phyloP scores from a whole-genome alignment of 1,140 invertebrate species.

The Brachionus asplanchnoidis region DNA sequence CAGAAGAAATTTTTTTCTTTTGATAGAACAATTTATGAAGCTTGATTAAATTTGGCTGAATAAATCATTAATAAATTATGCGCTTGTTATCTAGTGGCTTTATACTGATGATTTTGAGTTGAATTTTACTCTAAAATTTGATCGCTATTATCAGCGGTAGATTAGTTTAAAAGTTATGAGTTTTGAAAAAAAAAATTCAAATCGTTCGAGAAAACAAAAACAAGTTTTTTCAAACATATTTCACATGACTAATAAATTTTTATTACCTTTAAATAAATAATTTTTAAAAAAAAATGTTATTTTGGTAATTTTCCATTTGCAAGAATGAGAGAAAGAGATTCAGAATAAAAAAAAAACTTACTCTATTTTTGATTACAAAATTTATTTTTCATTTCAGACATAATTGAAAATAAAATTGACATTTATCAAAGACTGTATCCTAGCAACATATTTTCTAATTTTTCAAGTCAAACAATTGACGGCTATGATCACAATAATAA shows the following conservation, averaged over 20 bases:
- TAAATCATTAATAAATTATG: background rate
- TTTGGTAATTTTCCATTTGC: too few species aligned
- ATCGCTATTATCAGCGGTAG: background rate
- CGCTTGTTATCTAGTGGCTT: background rate
- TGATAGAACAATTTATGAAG: background rate
- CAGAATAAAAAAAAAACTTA: background rate
- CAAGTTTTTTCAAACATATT: background rate
- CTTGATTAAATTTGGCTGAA: background rate
- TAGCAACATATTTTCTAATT: background rate
- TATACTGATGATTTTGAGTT: background rate
- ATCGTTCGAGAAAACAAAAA: background rate
- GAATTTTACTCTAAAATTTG: background rate
- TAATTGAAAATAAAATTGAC: background rate
- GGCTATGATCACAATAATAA: background rate
- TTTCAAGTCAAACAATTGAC: background rate
- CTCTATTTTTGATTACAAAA: background rate
- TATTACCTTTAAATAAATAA: background rate
- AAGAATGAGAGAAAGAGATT: too few species aligned
- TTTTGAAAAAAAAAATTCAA: background rate
- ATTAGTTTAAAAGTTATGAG: background rate
- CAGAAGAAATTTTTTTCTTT: background rate
- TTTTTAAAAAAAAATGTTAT: background rate
- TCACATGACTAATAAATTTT: background rate
- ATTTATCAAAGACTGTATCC: background rate
- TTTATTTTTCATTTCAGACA: background rate